These are phyloP conservation scores for Tortrix viridana DNA, from an alignment of 2,888 invertebrate genomes.

Conservation along the genomic window DNA sequence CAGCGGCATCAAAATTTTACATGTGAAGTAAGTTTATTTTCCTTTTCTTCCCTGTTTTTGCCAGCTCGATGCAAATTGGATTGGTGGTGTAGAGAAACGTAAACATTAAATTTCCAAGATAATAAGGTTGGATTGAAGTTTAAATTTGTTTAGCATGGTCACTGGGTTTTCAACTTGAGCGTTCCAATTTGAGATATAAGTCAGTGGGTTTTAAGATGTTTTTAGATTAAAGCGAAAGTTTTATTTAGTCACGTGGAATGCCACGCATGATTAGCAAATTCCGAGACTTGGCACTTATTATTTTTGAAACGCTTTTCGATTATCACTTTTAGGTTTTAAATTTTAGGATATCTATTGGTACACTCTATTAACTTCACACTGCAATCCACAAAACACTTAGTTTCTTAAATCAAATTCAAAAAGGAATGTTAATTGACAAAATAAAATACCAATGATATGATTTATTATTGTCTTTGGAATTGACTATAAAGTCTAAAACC, in stretches of 20 bases:
- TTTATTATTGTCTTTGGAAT: slow-evolving; percentile 40
- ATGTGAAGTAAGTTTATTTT: too few species aligned
- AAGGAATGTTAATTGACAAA: slow-evolving; percentile 37
- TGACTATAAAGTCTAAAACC: slow-evolving; percentile 13
- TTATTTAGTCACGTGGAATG: slow-evolving; percentile 11
- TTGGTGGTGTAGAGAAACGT: neutral
- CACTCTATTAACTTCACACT: neutral
- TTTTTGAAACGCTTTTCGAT: neutral
- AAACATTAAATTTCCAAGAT: slow-evolving; percentile 2
- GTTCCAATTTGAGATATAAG: slow-evolving; percentile 4
- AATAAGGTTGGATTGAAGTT: slow-evolving; percentile 1
- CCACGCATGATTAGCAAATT: neutral
- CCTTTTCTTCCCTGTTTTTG: too few species aligned
- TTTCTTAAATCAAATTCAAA: too few species aligned
- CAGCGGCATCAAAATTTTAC: too few species aligned
- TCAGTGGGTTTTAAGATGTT: neutral
- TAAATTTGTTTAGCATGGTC: slow-evolving; percentile 18
- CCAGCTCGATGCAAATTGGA: slow-evolving; percentile 3
- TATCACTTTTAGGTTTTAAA: neutral
- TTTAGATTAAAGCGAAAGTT: slow-evolving; percentile 2
- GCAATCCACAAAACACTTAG: too few species aligned
- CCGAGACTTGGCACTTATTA: too few species aligned
- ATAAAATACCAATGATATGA: slow-evolving; percentile 37
- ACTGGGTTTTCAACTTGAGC: neutral
- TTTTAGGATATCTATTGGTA: too few species aligned